Evolutionary conservation across 2,797 vertebrate species (phyloP).

Genomic region (Microctenopoma steveboyesi): DNA sequence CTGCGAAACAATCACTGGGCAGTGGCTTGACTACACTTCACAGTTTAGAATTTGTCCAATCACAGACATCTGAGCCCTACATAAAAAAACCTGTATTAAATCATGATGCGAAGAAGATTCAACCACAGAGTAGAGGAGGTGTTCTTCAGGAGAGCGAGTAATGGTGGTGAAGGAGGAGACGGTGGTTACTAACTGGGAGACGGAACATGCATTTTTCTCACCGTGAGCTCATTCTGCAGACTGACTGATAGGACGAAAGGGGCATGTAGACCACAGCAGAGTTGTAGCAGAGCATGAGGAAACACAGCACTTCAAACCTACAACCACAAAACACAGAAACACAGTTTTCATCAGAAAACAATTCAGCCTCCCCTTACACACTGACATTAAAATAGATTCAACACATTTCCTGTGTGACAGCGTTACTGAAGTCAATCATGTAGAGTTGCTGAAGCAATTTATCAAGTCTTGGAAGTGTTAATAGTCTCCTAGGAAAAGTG

Average conservation of each 20-base stretch:
- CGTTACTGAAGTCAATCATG: conserved; percentile 14
- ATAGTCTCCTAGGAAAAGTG: conserved; percentile 18
- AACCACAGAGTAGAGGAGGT: conserved; percentile 4
- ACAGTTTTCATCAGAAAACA: background rate
- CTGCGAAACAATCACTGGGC: conserved; percentile 19
- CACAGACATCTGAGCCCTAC: conserved; percentile 13
- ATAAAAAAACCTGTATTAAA: conserved; percentile 35
- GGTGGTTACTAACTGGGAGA: conserved; percentile 20
- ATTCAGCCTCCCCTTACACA: background rate
- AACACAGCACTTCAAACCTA: conserved; percentile 97
- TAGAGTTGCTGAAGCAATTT: conserved; percentile 21
- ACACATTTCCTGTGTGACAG: conserved; percentile 5
- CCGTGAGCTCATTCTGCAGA: conserved; percentile 97
- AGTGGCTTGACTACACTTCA: background rate
- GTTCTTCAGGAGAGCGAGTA: conserved; percentile 15
- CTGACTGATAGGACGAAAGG: conserved; percentile 93
- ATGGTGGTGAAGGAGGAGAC: conserved; percentile 1
- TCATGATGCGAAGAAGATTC: conserved; percentile 5
- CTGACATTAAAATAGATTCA: background rate
- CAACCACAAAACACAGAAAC: conserved; percentile 18
- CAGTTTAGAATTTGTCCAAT: conserved; percentile 6
- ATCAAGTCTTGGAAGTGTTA: conserved; percentile 38
- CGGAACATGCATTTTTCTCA: conserved; percentile 71
- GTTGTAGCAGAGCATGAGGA: conserved; percentile 99
- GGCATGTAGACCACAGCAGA: conserved; percentile 98